Evolutionary conservation across 1,140 invertebrate genomes (phyloP).

Genomic region (Drosophila quadrilineata): DNA sequence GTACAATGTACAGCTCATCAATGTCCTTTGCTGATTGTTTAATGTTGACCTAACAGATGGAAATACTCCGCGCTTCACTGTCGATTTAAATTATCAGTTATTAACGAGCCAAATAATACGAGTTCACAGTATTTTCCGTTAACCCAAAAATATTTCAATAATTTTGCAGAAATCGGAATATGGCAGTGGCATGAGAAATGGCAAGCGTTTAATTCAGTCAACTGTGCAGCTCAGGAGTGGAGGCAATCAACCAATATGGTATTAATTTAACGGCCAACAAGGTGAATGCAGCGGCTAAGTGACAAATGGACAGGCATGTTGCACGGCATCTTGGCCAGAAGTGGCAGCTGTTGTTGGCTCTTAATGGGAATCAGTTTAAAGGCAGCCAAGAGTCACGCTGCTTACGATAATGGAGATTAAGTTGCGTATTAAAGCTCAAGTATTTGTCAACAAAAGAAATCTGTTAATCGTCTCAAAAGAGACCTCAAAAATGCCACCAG

Average conservation of each 20-base stretch:
- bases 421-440: neutral
- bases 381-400: neutral
- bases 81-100: slow-evolving; percentile 13
- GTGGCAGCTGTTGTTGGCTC: slow-evolving; percentile 2
- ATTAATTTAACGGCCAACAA: slow-evolving; percentile 52
- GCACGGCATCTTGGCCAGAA: slow-evolving; percentile 1
- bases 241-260: slow-evolving; percentile 29
- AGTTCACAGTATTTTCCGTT: neutral
- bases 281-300: slow-evolving; percentile 39
- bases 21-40: no score
- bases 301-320: slow-evolving; percentile 60
- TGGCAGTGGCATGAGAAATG: slow-evolving; percentile 2
- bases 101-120: neutral
- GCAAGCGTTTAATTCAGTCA: no score
- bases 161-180: neutral
- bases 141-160: slow-evolving; percentile 9
- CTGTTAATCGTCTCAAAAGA: no score
- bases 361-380: slow-evolving; percentile 11
- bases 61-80: no score
- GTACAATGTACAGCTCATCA: slow-evolving; percentile 31
- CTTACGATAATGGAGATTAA: neutral
- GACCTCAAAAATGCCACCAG: no score
- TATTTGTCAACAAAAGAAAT: neutral
- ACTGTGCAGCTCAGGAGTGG: neutral
- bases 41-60: no score